A percentile compares a stretch with the other conserved stretches of the same genome.
phyloP scores from a whole-genome alignment of 2,888 invertebrate genomes.

The Cataglyphis altisquamis region DNA sequence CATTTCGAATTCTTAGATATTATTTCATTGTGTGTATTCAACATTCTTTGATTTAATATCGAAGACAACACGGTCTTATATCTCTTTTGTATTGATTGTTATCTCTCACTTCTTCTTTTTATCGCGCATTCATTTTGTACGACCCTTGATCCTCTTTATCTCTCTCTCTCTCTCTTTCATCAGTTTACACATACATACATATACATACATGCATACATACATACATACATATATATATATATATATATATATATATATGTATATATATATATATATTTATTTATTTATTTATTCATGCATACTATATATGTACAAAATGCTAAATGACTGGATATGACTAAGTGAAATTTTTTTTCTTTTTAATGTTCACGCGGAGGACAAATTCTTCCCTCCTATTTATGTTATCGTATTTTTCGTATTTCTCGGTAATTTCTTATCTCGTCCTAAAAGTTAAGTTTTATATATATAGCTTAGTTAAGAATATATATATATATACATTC shows the following conservation, averaged over 20 bases:
- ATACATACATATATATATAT: no score
- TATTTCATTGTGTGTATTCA: constrained; percentile 6
- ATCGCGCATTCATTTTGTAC: constrained; percentile 22
- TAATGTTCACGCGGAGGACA: constrained; percentile 15
- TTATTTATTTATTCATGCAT: constrained; percentile 57
- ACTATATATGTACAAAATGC: constrained; percentile 81
- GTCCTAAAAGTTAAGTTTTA: constrained; percentile 80
- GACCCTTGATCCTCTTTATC: not conserved
- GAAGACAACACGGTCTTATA: constrained; percentile 18
- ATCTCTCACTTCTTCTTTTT: constrained; percentile 7
- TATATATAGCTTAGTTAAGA: not conserved
- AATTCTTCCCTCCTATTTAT: constrained; percentile 59
- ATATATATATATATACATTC: constrained; percentile 66
- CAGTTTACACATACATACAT: constrained; percentile 28
- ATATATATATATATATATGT: not conserved
- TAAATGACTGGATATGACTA: constrained; percentile 86
- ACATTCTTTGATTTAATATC: not conserved
- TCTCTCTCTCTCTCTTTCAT: constrained; percentile 31
- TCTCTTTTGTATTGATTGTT: constrained; percentile 1
- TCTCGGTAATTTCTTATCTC: constrained; percentile 64
- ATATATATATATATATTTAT: constrained; percentile 60
- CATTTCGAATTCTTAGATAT: not conserved
- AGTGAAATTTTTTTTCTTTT: constrained; percentile 79
- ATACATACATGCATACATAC: no score
- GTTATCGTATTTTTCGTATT: constrained; percentile 16